phyloP scores from a whole-genome alignment of 2,113 vertebrate genomes.

The Apeltes quadracus region DNA sequence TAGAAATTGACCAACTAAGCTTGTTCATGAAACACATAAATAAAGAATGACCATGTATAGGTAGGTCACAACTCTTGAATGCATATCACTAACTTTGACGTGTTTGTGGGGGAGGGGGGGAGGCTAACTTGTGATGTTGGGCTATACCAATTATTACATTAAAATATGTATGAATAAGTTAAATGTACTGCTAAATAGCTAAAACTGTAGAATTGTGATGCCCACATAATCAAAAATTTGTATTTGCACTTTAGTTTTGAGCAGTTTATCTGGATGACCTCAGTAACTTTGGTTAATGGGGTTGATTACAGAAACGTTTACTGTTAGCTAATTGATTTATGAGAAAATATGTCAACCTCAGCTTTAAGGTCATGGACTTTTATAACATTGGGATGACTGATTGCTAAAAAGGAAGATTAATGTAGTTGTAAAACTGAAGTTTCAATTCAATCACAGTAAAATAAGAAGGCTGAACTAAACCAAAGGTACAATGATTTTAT shows the following conservation, averaged over 20 bases:
- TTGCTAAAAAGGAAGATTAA: not conserved
- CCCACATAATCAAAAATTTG: not conserved
- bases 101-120: too few species aligned
- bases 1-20: not conserved
- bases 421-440: not conserved
- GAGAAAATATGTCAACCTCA: constrained; percentile 11
- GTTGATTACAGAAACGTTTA: not conserved
- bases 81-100: too few species aligned
- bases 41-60: not conserved
- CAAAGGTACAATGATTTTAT: not conserved
- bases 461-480: not conserved
- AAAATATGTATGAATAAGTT: not conserved
- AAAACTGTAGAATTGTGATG: not conserved
- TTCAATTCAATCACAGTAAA: not conserved
- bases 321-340: constrained; percentile 7
- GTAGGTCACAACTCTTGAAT: not conserved
- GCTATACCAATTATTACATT: too few species aligned
- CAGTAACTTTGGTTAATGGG: too few species aligned
- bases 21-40: not conserved
- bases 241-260: not conserved
- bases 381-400: not conserved
- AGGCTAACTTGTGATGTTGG: too few species aligned
- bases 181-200: not conserved
- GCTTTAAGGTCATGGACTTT: not conserved
- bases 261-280: not conserved